phyloP scores from a whole-genome alignment of 1,140 invertebrate species.

The Dreissena polymorpha region DNA sequence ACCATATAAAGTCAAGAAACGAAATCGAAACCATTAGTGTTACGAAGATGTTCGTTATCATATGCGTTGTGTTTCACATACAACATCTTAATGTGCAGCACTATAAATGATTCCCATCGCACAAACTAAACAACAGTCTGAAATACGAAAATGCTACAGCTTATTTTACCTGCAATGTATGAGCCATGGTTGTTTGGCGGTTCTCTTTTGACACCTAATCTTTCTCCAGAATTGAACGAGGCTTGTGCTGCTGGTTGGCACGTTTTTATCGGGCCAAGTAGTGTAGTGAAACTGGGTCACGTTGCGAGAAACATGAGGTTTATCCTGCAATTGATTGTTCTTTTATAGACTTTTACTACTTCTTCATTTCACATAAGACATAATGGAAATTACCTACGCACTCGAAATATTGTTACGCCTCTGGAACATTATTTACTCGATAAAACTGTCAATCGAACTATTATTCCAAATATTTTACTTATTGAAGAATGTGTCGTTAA shows the following conservation, averaged over 20 bases:
- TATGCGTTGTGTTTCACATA: too few relatives aligned
- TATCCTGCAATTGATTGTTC: background rate
- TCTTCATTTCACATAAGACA: background rate
- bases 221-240: constrained; percentile 83
- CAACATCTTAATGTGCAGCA: too few relatives aligned
- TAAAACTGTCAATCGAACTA: too few relatives aligned
- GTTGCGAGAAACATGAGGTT: background rate
- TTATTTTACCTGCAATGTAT: constrained; percentile 64
- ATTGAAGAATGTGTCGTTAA: too few relatives aligned
- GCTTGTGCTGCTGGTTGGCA: constrained; percentile 82
- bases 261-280: constrained; percentile 85
- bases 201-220: constrained; percentile 44
- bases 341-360: background rate
- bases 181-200: constrained; percentile 52
- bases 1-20: too few relatives aligned
- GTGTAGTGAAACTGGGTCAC: constrained; percentile 84
- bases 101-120: too few relatives aligned
- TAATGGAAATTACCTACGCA: background rate
- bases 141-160: background rate
- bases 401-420: background rate
- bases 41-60: too few relatives aligned
- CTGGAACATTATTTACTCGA: background rate
- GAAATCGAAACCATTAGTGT: too few relatives aligned
- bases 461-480: too few relatives aligned
- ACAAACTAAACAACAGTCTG: too few relatives aligned